Percentiles rank a stretch among this genome's conserved stretches.
These are phyloP conservation scores for Pseudachorutes palmiensis DNA, from an alignment of 1,140 invertebrate species.

Conservation along the genomic window DNA sequence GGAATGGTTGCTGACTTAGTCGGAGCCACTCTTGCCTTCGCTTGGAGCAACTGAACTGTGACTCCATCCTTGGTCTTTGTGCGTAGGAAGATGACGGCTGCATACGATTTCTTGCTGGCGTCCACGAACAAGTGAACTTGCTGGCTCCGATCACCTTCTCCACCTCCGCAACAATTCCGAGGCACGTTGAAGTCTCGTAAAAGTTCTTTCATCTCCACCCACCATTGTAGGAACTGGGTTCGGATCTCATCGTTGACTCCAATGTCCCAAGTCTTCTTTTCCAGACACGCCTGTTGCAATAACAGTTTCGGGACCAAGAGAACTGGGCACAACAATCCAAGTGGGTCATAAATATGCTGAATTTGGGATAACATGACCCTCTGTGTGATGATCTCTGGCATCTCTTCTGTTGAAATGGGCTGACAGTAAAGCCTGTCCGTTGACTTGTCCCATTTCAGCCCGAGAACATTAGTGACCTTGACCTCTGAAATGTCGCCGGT, in stretches of 20 bases:
- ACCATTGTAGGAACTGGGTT: too few relatives aligned
- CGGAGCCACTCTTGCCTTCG: slow-evolving; percentile 41
- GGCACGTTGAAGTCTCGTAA: too few relatives aligned
- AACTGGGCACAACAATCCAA: slow-evolving; percentile 25
- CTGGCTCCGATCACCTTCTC: not conserved
- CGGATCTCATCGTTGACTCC: slow-evolving; percentile 18
- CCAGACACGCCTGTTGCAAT: slow-evolving; percentile 19
- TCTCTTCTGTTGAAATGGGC: not conserved
- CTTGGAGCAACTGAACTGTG: slow-evolving; percentile 36
- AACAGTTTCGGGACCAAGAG: slow-evolving; percentile 20
- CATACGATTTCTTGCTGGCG: slow-evolving; percentile 29
- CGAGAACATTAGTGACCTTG: slow-evolving; percentile 5
- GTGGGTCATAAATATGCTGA: slow-evolving; percentile 24
- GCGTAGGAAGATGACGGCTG: slow-evolving; percentile 20
- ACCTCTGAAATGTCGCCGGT: too few relatives aligned
- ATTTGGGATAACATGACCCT: slow-evolving; percentile 25
- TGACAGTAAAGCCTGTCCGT: not conserved
- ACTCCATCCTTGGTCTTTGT: slow-evolving; percentile 9
- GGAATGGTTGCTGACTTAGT: slow-evolving; percentile 39
- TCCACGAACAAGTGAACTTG: slow-evolving; percentile 32
- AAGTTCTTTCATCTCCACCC: too few relatives aligned
- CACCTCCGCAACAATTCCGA: not conserved
- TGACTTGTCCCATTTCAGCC: slow-evolving; percentile 12
- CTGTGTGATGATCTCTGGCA: slow-evolving; percentile 18
- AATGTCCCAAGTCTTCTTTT: slow-evolving; percentile 25